Percentiles rank a stretch among this genome's conserved stretches.
phyloP scores from a whole-genome alignment of 2,113 vertebrate genomes.

The Syrmaticus mikado region DNA sequence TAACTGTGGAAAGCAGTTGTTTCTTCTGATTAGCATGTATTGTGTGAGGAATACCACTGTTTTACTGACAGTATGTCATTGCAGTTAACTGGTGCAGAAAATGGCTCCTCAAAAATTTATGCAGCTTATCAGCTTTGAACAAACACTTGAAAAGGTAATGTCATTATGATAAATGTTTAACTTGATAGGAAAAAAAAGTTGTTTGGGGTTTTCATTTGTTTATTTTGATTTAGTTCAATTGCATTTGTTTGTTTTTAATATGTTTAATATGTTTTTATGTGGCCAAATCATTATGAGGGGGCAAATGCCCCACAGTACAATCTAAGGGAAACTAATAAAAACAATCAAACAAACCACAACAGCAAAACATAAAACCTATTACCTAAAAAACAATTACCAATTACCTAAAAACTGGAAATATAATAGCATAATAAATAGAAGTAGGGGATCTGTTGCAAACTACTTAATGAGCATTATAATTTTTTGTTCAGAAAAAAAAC shows the following conservation, averaged over 20 bases:
- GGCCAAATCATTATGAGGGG: neutral
- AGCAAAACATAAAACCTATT: neutral
- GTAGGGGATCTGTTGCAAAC: neutral
- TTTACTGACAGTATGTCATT: neutral
- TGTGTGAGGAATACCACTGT: neutral
- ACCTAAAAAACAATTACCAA: neutral
- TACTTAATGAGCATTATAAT: neutral
- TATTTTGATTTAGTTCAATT: neutral
- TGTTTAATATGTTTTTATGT: neutral
- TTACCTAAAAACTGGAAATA: neutral
- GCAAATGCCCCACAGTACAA: neutral
- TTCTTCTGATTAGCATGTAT: neutral
- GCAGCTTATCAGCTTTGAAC: neutral
- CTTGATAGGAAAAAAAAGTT: neutral
- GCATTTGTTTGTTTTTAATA: neutral
- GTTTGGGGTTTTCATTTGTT: rapidly evolving
- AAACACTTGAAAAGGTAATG: neutral
- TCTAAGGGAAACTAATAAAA: neutral
- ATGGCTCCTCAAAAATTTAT: constrained; percentile 34
- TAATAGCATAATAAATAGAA: neutral
- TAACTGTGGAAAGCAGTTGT: neutral
- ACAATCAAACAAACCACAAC: neutral
- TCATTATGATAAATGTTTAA: neutral
- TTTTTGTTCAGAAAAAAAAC: neutral
- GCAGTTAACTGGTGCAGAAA: constrained; percentile 38